A percentile compares a stretch with the other conserved stretches of the same genome.
Evolutionary conservation across 2,888 invertebrate genomes (phyloP).

Genomic region (Cosmia pyralina): DNA sequence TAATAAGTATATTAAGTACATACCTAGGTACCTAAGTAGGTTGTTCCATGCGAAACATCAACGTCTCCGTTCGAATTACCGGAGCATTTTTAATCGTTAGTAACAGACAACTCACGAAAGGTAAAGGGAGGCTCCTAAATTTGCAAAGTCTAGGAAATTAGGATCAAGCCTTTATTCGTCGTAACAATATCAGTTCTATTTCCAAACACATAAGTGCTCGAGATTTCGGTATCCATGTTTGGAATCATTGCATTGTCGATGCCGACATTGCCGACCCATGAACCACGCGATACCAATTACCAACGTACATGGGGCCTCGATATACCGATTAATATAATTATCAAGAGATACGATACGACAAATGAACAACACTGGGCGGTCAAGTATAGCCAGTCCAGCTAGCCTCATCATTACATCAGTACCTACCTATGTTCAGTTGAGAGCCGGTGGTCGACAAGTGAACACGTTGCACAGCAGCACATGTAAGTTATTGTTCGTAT

Average conservation of each 20-base stretch:
- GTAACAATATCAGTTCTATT: too few relatives aligned
- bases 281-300: conserved; percentile 8
- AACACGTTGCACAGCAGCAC: conserved; percentile 68
- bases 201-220: conserved; percentile 5
- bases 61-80: not conserved
- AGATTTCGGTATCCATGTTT: conserved; percentile 32
- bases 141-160: not conserved
- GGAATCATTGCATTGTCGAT: conserved; percentile 4
- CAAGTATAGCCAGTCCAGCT: conserved; percentile 28
- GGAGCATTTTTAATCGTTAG: too few relatives aligned
- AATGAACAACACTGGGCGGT: conserved; percentile 59
- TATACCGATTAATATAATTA: conserved; percentile 23
- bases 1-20: too few relatives aligned
- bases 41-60: not conserved
- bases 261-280: not conserved
- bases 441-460: conserved; percentile 66
- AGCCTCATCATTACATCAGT: conserved; percentile 46
- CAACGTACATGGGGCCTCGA: conserved; percentile 16
- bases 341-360: conserved; percentile 28
- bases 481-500: conserved; percentile 72
- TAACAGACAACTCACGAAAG: not conserved
- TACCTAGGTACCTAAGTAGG: too few relatives aligned
- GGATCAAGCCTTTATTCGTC: too few relatives aligned
- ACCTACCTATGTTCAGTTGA: conserved; percentile 65
- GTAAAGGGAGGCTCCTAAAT: not conserved